Base-by-base conservation (phyloP, 2,888 invertebrate genomes). In the Galerucella nymphaeae region DNA sequence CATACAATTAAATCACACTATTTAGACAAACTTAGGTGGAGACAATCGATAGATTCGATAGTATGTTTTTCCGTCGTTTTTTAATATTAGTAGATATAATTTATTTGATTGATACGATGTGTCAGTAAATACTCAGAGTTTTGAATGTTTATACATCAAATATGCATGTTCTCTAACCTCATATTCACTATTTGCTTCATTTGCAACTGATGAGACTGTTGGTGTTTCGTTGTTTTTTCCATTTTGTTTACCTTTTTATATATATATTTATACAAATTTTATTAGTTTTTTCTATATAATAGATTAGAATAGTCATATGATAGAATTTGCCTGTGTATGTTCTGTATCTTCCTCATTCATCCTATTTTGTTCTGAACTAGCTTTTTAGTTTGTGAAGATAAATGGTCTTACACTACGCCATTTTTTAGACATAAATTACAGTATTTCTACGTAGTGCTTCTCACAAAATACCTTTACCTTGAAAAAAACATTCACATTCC, bases 151-250 rank as follows among this genome's bases (percentile, higher is more conserved):
- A 66, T 55, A 18, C n/a, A 30, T 50, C 50, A 57, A 58, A 66
- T 71, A 70, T 75, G 71, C 72, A 65, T 77, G 77, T 30, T 61
- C 30, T 53, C 20, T 61, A 67, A 68, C 68, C 71, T 66, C 66
- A 72, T 70, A 62, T 77, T 68, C 57, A 74, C 38, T 14, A 59
- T 53, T 66, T 23, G 63, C 57, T 57, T 70, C 58, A 74, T 57
- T 67, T 71, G 75, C 71, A 75, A 74, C 76, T 75, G 72, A 76
- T 77, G 84, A 84, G 85, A 83, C 83, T 84, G 85, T 85, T 85
- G 85, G 85, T 85, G 83, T 85, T 84, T 84, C 83, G 75, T 84
- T 82, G 73, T 82, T 82, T 74, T 79, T 78, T 73, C 79, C 75
- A 66, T 75, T 69, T 75, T 76, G 62, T 75, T 75, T 77, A 58